Evolutionary conservation across 2,888 invertebrate species (phyloP).

Genomic region (Iphiclides podalirius): DNA sequence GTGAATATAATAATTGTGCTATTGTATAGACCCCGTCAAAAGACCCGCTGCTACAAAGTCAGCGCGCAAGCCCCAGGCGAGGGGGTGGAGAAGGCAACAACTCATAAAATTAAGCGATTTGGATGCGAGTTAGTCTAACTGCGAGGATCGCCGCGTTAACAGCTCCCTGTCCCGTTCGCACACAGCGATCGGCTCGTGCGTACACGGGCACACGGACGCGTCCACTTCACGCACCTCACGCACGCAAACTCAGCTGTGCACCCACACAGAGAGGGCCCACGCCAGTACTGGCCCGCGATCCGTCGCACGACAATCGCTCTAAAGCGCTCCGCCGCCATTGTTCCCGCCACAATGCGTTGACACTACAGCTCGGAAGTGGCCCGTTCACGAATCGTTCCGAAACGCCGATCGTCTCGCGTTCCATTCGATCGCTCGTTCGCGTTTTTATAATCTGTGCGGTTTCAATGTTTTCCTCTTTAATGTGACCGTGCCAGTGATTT

Average conservation of each 20-base stretch:
- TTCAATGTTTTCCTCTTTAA: conserved; percentile 29
- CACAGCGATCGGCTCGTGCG: conserved; percentile 35
- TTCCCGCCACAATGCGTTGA: conserved; percentile 55
- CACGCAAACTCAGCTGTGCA: conserved; percentile 28
- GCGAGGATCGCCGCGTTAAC: conserved; percentile 76
- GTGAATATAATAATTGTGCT: no score
- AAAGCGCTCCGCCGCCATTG: conserved; percentile 36
- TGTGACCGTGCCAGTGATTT: conserved; percentile 36
- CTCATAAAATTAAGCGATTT: conserved; percentile 82
- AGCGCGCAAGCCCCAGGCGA: conserved; percentile 47
- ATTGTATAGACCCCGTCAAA: no score
- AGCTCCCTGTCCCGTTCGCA: conserved; percentile 60
- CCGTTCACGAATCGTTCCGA: conserved; percentile 38
- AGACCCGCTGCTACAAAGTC: conserved; percentile 54
- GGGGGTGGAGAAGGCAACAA: conserved; percentile 81
- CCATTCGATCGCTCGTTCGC: conserved; percentile 24
- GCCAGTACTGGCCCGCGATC: conserved; percentile 40
- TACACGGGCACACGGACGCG: conserved; percentile 32
- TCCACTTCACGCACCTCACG: no score
- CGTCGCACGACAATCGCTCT: conserved; percentile 36
- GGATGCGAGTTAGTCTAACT: conserved; percentile 80
- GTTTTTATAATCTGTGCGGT: conserved; percentile 33
- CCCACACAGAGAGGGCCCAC: conserved; percentile 35
- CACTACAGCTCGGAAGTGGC: conserved; percentile 41
- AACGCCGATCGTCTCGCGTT: conserved; percentile 25